These are phyloP conservation scores for Panurus biarmicus DNA, from an alignment of 2,113 vertebrate species.

Conservation along the genomic window DNA sequence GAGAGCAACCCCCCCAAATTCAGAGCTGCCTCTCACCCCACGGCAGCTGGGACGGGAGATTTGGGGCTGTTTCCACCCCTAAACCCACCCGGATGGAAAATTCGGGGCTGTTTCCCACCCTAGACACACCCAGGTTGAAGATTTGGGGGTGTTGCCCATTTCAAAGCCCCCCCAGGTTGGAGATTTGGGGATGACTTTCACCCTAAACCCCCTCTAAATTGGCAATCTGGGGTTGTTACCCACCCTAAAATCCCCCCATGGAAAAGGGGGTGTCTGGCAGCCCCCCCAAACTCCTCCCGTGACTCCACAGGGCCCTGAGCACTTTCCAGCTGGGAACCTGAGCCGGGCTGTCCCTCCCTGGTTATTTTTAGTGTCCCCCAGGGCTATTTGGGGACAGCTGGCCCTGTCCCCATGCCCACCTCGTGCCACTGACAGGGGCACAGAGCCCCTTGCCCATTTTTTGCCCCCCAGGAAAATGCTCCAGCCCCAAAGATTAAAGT, in stretches of 20 bases:
- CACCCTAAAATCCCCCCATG: rapidly evolving
- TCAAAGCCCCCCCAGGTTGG: too few species aligned
- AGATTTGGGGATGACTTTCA: neutral
- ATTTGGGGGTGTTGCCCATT: neutral
- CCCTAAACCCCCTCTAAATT: neutral
- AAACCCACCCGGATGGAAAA: neutral
- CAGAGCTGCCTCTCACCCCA: neutral
- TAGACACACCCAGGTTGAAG: too few species aligned
- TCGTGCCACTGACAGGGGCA: rapidly evolving
- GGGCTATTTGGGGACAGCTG: neutral
- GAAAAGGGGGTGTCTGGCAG: neutral
- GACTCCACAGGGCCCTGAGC: neutral
- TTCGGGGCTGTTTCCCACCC: neutral
- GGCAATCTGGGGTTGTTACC: neutral
- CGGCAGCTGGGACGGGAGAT: neutral
- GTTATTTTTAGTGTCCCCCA: neutral
- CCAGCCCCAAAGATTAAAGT: neutral
- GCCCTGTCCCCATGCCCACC: neutral
- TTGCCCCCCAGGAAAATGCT: neutral
- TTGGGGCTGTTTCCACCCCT: too few species aligned
- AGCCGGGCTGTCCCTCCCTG: neutral
- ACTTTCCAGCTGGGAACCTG: neutral
- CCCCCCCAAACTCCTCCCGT: neutral
- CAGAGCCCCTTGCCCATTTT: neutral
- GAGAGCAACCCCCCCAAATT: neutral